Conservation (phyloP, 2,888 invertebrate species). For the Autographa gamma region DNA sequence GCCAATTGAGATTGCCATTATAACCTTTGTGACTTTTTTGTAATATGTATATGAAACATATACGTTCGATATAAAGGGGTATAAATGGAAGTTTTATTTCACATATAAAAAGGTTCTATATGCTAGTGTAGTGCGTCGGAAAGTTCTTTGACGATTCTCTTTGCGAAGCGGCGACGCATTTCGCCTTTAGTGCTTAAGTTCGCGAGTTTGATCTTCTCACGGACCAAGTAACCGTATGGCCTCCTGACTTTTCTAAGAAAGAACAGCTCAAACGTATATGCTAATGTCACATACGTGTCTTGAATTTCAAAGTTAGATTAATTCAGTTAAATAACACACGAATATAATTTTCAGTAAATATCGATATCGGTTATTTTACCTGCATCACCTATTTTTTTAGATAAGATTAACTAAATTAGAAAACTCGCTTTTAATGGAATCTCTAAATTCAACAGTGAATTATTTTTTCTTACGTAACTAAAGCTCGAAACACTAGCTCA, state of each 20-base stretch:
- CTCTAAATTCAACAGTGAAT: neutral
- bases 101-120: neutral
- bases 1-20: too few species aligned
- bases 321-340: neutral
- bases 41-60: too few species aligned
- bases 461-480: neutral
- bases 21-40: too few species aligned
- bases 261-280: neutral
- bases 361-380: neutral
- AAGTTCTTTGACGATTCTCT: neutral
- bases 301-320: neutral
- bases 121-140: neutral
- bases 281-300: neutral
- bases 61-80: too few species aligned
- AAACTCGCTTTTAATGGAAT: neutral
- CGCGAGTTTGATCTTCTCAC: constrained; percentile 4
- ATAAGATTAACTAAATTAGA: neutral
- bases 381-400: neutral
- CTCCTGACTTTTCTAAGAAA: constrained; percentile 4
- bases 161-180: constrained; percentile 4
- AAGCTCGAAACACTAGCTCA: neutral
- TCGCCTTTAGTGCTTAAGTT: neutral
- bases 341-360: neutral
- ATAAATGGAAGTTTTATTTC: too few species aligned
- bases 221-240: constrained; percentile 1